These are phyloP conservation scores for Drosophila ustulata DNA, from an alignment of 2,888 invertebrate species.

Conservation along the genomic window DNA sequence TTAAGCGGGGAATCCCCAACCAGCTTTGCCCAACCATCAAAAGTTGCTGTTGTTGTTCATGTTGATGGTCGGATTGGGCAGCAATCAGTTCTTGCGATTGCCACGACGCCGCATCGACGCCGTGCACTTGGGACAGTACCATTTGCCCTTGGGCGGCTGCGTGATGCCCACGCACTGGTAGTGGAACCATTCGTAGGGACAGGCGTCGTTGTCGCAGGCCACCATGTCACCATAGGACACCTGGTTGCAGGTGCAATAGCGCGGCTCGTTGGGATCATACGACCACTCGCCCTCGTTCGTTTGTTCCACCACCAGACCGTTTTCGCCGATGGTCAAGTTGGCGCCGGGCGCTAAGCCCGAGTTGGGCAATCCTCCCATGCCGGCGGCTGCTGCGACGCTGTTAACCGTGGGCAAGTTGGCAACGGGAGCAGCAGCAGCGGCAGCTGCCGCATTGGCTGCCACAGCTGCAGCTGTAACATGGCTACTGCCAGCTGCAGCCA, in stretches of 20 bases:
- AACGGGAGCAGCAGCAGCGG: constrained; percentile 29
- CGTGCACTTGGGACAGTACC: constrained; percentile 99
- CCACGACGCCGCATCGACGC: constrained; percentile 94
- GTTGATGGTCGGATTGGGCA: neutral
- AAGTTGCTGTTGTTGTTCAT: constrained; percentile 1
- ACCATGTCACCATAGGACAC: constrained; percentile 99
- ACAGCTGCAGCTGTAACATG: constrained; percentile 21
- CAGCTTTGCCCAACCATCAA: neutral
- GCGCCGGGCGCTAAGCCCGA: constrained; percentile 73
- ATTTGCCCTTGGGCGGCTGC: constrained; percentile 98
- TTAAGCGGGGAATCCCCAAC: neutral
- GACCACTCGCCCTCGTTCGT: constrained; percentile 92
- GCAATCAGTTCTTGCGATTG: constrained; percentile 89
- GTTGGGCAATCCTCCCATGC: constrained; percentile 59
- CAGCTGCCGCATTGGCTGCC: constrained; percentile 25
- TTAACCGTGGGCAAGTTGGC: constrained; percentile 35
- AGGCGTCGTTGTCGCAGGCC: constrained; percentile 99
- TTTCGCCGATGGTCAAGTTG: constrained; percentile 76
- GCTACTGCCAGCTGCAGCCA: constrained; percentile 3
- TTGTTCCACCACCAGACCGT: constrained; percentile 83
- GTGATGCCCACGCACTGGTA: constrained; percentile 98
- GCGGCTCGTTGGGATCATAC: constrained; percentile 97
- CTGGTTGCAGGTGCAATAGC: constrained; percentile 98
- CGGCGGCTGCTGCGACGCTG: constrained; percentile 43
- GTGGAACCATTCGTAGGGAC: constrained; percentile 99